These are phyloP conservation scores for Rallus crepitans DNA, from an alignment of 2,797 vertebrate genomes.

Conservation along the genomic window DNA sequence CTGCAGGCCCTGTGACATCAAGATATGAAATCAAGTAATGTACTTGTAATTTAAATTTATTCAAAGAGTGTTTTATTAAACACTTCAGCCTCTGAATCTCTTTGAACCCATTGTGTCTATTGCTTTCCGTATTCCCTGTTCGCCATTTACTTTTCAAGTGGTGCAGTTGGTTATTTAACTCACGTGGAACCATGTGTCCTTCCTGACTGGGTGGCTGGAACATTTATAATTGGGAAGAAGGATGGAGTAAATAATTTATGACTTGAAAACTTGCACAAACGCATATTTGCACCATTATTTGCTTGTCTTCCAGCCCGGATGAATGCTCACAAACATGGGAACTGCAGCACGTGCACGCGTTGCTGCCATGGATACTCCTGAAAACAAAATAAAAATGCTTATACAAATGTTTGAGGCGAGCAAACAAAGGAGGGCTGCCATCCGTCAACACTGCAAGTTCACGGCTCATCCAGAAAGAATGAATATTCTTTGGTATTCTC, in stretches of 20 bases:
- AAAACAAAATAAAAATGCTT: constrained; percentile 64
- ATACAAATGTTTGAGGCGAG: constrained; percentile 52
- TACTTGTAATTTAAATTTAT: constrained; percentile 61
- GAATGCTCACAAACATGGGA: background rate
- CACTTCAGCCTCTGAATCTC: constrained; percentile 24
- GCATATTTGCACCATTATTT: constrained; percentile 29
- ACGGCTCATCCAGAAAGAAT: background rate
- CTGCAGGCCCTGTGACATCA: constrained; percentile 43
- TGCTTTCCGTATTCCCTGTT: constrained; percentile 43
- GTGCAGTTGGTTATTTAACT: background rate
- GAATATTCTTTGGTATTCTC: constrained; percentile 25
- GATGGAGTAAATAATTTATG: background rate
- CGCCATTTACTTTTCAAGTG: constrained; percentile 34
- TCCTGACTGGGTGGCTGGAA: background rate
- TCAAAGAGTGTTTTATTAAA: constrained; percentile 59
- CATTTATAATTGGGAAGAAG: background rate
- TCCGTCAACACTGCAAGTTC: constrained; percentile 23
- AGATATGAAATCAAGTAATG: constrained; percentile 43
- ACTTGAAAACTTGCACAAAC: constrained; percentile 22
- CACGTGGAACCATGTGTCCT: background rate
- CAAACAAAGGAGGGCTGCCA: constrained; percentile 52
- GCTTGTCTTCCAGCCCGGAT: background rate
- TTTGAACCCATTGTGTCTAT: constrained; percentile 45
- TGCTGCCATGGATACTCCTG: constrained; percentile 61
- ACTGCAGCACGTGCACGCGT: background rate